Evolutionary conservation across 2,113 vertebrate species (phyloP).

Genomic region (Alosa alosa): DNA sequence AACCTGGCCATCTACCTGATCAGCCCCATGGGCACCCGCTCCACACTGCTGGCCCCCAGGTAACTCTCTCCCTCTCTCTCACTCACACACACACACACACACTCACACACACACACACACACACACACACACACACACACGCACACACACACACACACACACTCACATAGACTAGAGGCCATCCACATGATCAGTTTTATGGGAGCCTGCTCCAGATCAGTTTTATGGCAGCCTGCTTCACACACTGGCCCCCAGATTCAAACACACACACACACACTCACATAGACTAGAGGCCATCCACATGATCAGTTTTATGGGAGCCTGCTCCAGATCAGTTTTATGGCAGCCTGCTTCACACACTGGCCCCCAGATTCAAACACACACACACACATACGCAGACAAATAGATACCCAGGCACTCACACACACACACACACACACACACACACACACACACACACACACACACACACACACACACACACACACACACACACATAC

Average conservation of each 20-base stretch:
- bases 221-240: neutral
- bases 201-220: neutral
- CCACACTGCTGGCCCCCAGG: constrained; percentile 91
- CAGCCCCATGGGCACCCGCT: constrained; percentile 92
- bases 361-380: no score
- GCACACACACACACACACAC: neutral
- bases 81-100: neutral
- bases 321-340: neutral
- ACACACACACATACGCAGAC: constrained; percentile 5
- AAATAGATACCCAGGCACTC: neutral
- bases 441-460: neutral
- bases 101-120: neutral
- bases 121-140: neutral
- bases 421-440: neutral
- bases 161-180: neutral
- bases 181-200: neutral
- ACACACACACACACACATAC: neutral
- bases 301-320: neutral
- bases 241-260: no score
- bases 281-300: neutral
- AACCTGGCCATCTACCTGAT: constrained; percentile 91
- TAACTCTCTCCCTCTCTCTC: constrained; percentile 45
- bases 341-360: neutral
- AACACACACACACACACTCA: neutral
- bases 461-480: neutral